These are phyloP conservation scores for Dipodomys stephensi DNA, from an alignment of 2,113 vertebrate genomes.

Conservation along the genomic window DNA sequence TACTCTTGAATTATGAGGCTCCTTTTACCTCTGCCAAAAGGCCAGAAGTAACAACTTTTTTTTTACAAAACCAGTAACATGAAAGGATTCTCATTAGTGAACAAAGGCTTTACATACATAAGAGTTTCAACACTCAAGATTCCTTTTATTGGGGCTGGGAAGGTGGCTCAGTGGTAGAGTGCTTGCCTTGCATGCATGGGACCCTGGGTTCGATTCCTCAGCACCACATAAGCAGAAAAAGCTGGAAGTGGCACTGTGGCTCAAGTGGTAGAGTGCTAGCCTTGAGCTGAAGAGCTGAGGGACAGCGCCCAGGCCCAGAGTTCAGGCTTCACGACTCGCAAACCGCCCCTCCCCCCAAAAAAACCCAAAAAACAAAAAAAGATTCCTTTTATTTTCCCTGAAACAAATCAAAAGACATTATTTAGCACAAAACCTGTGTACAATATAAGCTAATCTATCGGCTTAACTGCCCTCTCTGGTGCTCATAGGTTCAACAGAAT, in stretches of 20 bases:
- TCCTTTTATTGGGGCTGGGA: conserved; percentile 57
- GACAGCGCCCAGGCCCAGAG: no score
- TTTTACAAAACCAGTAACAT: conserved; percentile 47
- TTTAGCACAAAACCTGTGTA: conserved; percentile 68
- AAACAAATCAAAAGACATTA: conserved; percentile 78
- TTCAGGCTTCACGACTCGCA: no score
- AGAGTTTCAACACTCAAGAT: conserved; percentile 58
- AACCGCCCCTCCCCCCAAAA: no score
- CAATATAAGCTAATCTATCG: conserved; percentile 77
- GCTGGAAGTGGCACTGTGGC: no score
- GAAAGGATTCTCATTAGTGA: conserved; percentile 67
- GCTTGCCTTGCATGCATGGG: no score
- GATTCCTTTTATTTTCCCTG: conserved; percentile 79
- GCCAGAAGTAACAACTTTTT: conserved; percentile 70
- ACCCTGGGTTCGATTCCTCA: no score
- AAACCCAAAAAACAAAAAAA: neutral
- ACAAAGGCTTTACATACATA: conserved; percentile 64
- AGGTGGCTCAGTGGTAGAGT: no score
- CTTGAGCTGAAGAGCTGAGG: no score
- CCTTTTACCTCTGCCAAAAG: conserved; percentile 76
- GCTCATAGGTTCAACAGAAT: neutral
- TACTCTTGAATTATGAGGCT: conserved; percentile 19
- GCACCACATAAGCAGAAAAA: no score
- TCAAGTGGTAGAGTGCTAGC: no score
- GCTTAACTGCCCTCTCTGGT: conserved; percentile 17